Base-by-base conservation (phyloP, 2,113 vertebrate species). In the Muscicapa adusta region DNA sequence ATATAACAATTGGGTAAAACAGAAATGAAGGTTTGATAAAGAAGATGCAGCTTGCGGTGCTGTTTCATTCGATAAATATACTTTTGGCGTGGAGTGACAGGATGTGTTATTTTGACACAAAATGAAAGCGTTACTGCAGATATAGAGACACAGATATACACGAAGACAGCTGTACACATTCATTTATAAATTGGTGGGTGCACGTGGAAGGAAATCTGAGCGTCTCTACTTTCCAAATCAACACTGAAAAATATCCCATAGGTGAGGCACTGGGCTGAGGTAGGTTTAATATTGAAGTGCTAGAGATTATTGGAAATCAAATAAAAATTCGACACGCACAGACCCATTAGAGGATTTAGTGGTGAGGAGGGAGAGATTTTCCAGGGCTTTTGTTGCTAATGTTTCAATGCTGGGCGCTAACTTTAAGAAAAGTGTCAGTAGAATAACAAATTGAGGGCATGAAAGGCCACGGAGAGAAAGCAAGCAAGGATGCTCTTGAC, bases 401-500 rank as follows among this genome's bases (percentile, higher is more conserved):
- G 96, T 95, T 91, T 96, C 95, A 93, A 76, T 93, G 96, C 91
- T 75, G 16, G 83, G 92, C 85, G 61, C 94, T 93, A 95, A 96
- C 94, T 97, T 97, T 97, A 97, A 96, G 96, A 93, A 94, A 94
- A 96, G 91, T 95, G 95, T 96, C 96, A 91, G 97, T 83, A 96
- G 97, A 97, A 97, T 97, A 92, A 96, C 97, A 95, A 97, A 96
- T 86, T 82, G 88, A 95, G 91, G 81, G 91, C 96, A 89, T 97
- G 96, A 98, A 97, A 98, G 96, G 97, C 98, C 91, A 92, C 85
- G 61, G 88, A 86, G 94, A 97, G 96, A 96, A 96, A 93, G 96
- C 97, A 83, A 90, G 96, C 88, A 85, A 96, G 93, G 97, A 97
- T 96, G 97, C 98, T 98, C 97, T 98, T 98, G 97, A 98, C 97